phyloP scores from a whole-genome alignment of 2,888 invertebrate species.

The Sphinx pinastri region DNA sequence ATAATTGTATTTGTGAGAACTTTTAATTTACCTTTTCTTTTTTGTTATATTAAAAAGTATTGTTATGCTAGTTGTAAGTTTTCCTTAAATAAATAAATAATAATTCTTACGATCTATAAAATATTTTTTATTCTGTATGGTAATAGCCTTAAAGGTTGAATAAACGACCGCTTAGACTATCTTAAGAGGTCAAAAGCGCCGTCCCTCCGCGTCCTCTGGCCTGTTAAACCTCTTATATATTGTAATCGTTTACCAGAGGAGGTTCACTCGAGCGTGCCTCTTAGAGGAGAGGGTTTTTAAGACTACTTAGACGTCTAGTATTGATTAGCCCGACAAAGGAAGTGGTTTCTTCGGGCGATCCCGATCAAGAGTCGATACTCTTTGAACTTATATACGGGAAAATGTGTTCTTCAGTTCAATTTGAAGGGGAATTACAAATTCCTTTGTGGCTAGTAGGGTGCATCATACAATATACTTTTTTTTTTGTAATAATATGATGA shows the following conservation, averaged over 20 bases:
- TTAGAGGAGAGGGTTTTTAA: constrained; percentile 42
- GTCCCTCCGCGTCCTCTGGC: constrained; percentile 46
- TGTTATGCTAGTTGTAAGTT: too few relatives aligned
- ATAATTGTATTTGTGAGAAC: too few relatives aligned
- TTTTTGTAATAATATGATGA: too few relatives aligned
- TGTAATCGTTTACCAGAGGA: constrained; percentile 41
- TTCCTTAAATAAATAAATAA: too few relatives aligned
- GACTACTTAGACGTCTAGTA: constrained; percentile 35
- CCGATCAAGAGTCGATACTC: too few relatives aligned
- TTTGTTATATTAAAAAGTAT: too few relatives aligned
- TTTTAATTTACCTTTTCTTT: too few relatives aligned
- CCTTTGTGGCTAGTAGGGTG: too few relatives aligned
- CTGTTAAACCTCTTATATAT: constrained; percentile 56
- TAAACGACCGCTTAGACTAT: constrained; percentile 40
- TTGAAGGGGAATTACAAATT: too few relatives aligned
- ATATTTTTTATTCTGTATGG: not conserved
- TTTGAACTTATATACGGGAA: not conserved
- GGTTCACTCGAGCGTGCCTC: constrained; percentile 40
- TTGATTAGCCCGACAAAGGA: constrained; percentile 4
- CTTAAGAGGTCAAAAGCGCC: constrained; percentile 46
- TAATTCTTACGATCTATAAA: too few relatives aligned
- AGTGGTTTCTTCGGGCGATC: not conserved
- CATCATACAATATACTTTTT: too few relatives aligned
- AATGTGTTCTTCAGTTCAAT: not conserved
- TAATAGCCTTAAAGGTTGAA: constrained; percentile 31